Base-by-base conservation (phyloP, 2,113 vertebrate genomes). In the Protobothrops mucrosquamatus region DNA sequence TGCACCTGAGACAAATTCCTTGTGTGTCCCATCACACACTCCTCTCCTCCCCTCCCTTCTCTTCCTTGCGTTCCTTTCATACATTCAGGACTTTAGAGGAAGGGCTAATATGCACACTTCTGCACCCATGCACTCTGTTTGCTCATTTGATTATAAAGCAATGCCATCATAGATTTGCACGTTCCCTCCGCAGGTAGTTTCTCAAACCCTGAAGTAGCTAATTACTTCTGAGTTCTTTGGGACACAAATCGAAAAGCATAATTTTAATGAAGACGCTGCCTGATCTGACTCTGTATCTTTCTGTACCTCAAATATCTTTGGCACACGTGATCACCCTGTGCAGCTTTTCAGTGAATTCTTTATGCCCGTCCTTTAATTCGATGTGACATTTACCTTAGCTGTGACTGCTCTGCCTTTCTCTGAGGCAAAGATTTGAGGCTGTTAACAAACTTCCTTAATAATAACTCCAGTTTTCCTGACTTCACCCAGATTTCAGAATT, bases 391-490 rank as follows among this genome's bases (percentile, higher is more conserved):
- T 90, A 34, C 26, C 23, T 51, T 92, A 64, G 39, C 86, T 88
- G 22, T 91, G 69, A 59, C 90, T 29, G 26, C 2, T 29, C 87
- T 91, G 26, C 0, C 1, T 91, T 39, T 26, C 93, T 94, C 94
- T 95, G 90, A 64, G 91, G 89, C 61, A 34, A 23, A 43, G n/a
- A 89, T 94, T 94, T 91, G 94, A 94, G 55, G 94, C 59, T 26
- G 26, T 64, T 95, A 95, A 93, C 95, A 95, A 96, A 96, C 96
- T 95, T 94, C 93, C 94, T 94, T 54, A 94, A 93, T 64, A 85
- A 91, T 94, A 92, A 91, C 10, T 95, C 89, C 55, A 74, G 87
- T 92, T 90, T 39, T 86, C 91, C 64, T 91, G 95, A 94, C 94
- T 96, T 91, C 92, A 74, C 93, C 93, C 3, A 43, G 90, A 92